A percentile compares a stretch with the other conserved stretches of the same genome.
These are phyloP conservation scores for Drosophila crucigera DNA, from an alignment of 2,888 invertebrate species.

Conservation along the genomic window DNA sequence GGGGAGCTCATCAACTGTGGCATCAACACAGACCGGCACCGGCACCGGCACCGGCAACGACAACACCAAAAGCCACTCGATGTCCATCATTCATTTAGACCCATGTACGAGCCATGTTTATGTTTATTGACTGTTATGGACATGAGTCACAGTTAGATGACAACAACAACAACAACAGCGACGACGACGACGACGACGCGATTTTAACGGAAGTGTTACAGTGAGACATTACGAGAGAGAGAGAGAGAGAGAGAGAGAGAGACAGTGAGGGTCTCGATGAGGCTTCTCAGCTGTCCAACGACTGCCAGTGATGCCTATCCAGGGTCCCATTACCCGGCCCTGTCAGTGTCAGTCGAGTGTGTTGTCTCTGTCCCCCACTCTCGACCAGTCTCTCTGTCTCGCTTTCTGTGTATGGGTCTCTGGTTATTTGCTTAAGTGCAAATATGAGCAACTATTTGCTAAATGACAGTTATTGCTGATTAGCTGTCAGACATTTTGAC, in stretches of 20 bases:
- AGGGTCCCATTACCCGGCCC: conserved; percentile 58
- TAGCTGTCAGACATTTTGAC: conserved; percentile 82
- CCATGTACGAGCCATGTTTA: conserved; percentile 74
- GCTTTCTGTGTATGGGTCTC: conserved; percentile 27
- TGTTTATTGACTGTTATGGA: conserved; percentile 82
- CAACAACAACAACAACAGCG: background rate
- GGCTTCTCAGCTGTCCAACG: conserved; percentile 41
- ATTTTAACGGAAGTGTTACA: conserved; percentile 78
- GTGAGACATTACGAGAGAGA: conserved; percentile 64
- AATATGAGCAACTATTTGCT: conserved; percentile 82
- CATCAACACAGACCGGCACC: conserved; percentile 22
- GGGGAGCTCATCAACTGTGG: conserved; percentile 1
- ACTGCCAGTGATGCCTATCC: conserved; percentile 49
- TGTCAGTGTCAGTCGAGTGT: conserved; percentile 67
- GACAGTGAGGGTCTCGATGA: conserved; percentile 41
- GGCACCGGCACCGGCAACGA: conserved; percentile 4
- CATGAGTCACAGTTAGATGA: conserved; percentile 78
- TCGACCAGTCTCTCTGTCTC: background rate
- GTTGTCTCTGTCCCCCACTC: conserved; percentile 5
- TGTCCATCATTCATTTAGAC: conserved; percentile 79
- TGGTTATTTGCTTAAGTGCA: conserved; percentile 82
- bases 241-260: conserved; percentile 12
- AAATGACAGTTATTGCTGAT: conserved; percentile 82
- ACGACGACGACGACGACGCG: conserved; percentile 55
- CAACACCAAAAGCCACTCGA: conserved; percentile 67